These are phyloP conservation scores for Sardinella longiceps DNA, from an alignment of 2,797 vertebrate genomes.

Conservation along the genomic window DNA sequence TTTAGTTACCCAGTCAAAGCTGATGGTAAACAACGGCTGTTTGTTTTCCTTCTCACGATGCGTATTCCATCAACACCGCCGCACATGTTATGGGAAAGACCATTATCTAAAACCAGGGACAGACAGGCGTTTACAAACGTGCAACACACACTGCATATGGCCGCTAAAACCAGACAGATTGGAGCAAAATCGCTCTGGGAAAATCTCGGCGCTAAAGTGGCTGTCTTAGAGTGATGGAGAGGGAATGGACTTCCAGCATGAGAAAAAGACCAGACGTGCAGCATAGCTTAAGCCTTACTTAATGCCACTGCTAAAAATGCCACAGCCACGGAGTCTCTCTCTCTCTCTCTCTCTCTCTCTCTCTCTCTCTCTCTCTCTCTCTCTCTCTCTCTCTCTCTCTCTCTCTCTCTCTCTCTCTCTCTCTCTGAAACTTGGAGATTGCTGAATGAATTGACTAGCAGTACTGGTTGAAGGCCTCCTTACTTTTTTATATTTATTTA, in stretches of 20 bases:
- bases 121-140: background rate
- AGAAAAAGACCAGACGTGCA: slow-evolving; percentile 4
- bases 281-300: background rate
- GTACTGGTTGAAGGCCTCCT: background rate
- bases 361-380: too few relatives aligned
- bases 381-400: background rate
- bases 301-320: background rate
- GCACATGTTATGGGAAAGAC: background rate
- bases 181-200: slow-evolving; percentile 4
- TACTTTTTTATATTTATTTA: background rate
- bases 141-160: background rate
- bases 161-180: slow-evolving; percentile 11
- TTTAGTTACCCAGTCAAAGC: background rate
- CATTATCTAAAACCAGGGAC: background rate
- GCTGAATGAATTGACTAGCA: background rate
- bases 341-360: too few relatives aligned
- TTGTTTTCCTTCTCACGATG: background rate
- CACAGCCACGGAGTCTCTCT: background rate
- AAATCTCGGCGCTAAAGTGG: background rate
- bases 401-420: too few relatives aligned
- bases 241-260: background rate
- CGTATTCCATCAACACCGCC: background rate
- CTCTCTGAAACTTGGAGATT: background rate
- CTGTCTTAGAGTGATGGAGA: background rate
- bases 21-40: background rate